Evolutionary conservation across 2,113 vertebrate species (phyloP).

Genomic region (Takifugu bimaculatus): DNA sequence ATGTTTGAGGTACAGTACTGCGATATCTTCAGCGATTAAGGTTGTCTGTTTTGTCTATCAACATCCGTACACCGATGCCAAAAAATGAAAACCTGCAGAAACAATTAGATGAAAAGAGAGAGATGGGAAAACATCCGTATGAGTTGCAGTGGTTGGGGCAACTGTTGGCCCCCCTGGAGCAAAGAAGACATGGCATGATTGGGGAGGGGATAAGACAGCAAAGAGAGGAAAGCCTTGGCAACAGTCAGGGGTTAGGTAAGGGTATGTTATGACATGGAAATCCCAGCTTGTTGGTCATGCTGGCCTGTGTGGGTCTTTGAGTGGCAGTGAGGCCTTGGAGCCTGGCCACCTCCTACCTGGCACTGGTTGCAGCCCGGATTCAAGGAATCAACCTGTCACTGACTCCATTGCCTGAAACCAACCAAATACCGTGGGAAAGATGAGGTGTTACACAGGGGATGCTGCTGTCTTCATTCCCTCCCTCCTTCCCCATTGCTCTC

Average conservation of each 20-base stretch:
- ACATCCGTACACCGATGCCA: constrained; percentile 61
- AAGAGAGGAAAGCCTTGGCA: constrained; percentile 38
- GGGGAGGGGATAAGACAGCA: constrained; percentile 43
- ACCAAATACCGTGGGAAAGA: constrained; percentile 75
- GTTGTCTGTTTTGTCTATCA: constrained; percentile 69
- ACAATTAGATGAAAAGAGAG: constrained; percentile 50
- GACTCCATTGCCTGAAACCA: constrained; percentile 66
- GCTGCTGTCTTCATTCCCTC: constrained; percentile 54
- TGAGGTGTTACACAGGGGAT: constrained; percentile 64
- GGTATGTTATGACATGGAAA: constrained; percentile 52
- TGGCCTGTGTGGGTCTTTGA: constrained; percentile 32
- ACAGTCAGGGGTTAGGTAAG: constrained; percentile 27
- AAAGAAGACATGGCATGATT: constrained; percentile 39
- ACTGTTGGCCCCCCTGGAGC: constrained; percentile 49
- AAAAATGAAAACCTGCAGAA: constrained; percentile 65
- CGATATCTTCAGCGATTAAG: constrained; percentile 9
- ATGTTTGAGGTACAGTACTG: too few relatives aligned
- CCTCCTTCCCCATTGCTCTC: constrained; percentile 11
- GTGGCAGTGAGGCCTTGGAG: constrained; percentile 40
- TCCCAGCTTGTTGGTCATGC: constrained; percentile 40
- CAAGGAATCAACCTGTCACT: constrained; percentile 56
- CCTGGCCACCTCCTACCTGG: constrained; percentile 52
- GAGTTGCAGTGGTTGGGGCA: constrained; percentile 39
- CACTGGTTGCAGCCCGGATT: constrained; percentile 32
- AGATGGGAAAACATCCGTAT: constrained; percentile 26